A percentile compares a stretch with the other conserved stretches of the same genome.
These are phyloP conservation scores for Caenorhabditis zanzibari DNA, from an alignment of 2,888 invertebrate species.

Conservation along the genomic window DNA sequence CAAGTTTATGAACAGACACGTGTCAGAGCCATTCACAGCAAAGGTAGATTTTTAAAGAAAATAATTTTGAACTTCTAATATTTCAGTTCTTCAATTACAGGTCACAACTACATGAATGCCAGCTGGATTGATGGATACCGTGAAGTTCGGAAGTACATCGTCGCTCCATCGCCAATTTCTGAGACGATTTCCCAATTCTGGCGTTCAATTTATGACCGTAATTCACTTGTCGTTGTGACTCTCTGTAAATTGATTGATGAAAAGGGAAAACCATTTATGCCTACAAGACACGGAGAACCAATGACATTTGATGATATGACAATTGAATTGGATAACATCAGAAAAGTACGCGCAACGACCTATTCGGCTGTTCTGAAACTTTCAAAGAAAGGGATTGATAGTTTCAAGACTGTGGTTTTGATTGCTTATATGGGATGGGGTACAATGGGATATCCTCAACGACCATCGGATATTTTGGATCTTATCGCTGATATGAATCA, in stretches of 20 bases:
- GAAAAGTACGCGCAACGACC: slow-evolving; percentile 29
- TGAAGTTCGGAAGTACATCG: slow-evolving; percentile 73
- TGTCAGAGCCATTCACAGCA: slow-evolving; percentile 62
- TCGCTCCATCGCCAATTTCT: slow-evolving; percentile 65
- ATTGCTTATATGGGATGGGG: slow-evolving; percentile 52
- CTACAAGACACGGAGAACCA: slow-evolving; percentile 40
- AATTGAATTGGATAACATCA: slow-evolving; percentile 42
- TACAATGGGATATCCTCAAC: slow-evolving; percentile 66
- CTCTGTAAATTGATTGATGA: slow-evolving; percentile 67
- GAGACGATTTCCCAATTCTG: slow-evolving; percentile 73
- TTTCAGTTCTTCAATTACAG: background rate
- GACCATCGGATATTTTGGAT: slow-evolving; percentile 72
- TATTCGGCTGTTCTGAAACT: slow-evolving; percentile 50
- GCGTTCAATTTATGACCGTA: slow-evolving; percentile 76
- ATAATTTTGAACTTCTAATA: background rate
- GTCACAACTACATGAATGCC: slow-evolving; percentile 76
- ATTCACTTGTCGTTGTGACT: slow-evolving; percentile 66
- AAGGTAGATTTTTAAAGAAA: slow-evolving; percentile 6
- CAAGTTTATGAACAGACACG: slow-evolving; percentile 72
- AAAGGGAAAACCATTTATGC: slow-evolving; percentile 53
- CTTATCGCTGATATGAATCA: slow-evolving; percentile 75
- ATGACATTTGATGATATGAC: slow-evolving; percentile 49
- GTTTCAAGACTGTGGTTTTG: slow-evolving; percentile 19
- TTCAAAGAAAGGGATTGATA: slow-evolving; percentile 16
- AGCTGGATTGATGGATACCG: slow-evolving; percentile 76